These are phyloP conservation scores for Galendromus occidentalis DNA, from an alignment of 1,140 invertebrate genomes.

Conservation along the genomic window DNA sequence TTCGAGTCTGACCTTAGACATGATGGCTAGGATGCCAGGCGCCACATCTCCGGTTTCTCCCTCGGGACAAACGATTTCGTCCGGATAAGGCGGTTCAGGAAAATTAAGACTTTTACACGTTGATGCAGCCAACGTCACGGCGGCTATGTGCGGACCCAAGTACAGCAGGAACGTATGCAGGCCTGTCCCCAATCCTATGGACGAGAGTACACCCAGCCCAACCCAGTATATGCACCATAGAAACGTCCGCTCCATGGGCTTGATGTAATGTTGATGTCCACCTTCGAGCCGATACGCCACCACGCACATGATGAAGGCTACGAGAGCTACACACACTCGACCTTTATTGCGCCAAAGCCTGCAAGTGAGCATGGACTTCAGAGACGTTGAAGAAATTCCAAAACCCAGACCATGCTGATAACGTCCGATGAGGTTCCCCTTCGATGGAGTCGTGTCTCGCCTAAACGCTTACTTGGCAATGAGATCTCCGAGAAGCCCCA, in stretches of 20 bases:
- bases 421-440: too few species aligned
- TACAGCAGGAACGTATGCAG: slow-evolving; percentile 96
- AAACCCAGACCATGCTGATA: too few species aligned
- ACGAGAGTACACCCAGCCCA: slow-evolving; percentile 80
- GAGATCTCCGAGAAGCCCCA: slow-evolving; percentile 38
- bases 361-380: too few species aligned
- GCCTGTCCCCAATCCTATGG: slow-evolving; percentile 89
- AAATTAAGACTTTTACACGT: slow-evolving; percentile 88
- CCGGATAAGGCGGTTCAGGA: slow-evolving; percentile 49
- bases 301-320: slow-evolving; percentile 30
- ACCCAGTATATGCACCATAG: slow-evolving; percentile 81
- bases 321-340: slow-evolving; percentile 23
- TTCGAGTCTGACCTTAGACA: slow-evolving; percentile 44
- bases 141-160: slow-evolving; percentile 43
- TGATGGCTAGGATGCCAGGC: slow-evolving; percentile 6
- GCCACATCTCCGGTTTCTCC: slow-evolving; percentile 33
- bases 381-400: too few species aligned
- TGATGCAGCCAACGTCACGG: slow-evolving; percentile 92
- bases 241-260: slow-evolving; percentile 29
- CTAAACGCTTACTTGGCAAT: slow-evolving; percentile 28
- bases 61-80: slow-evolving; percentile 51
- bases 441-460: too few species aligned
- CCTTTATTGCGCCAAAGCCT: slow-evolving; percentile 28
- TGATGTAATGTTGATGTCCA: slow-evolving; percentile 35
- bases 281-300: slow-evolving; percentile 33